Conservation (phyloP, 2,797 vertebrate genomes). For the Fringilla coelebs region DNA sequence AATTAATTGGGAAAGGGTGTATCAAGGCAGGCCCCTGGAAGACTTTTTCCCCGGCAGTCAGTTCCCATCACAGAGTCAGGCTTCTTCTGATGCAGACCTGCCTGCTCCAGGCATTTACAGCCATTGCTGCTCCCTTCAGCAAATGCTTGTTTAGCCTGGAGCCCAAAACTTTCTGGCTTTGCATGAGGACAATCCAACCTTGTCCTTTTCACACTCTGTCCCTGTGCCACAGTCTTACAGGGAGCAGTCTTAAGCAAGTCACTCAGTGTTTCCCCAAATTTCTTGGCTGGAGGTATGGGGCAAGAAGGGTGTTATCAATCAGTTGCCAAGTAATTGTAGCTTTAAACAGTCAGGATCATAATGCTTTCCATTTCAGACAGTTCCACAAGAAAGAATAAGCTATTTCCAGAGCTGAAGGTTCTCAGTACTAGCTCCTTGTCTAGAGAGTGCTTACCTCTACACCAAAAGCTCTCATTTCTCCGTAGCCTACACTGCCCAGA, state of each 20-base stretch:
- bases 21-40: background rate
- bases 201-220: background rate
- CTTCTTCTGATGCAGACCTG: rapidly evolving
- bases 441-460: background rate
- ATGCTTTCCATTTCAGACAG: background rate
- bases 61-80: background rate
- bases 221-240: background rate
- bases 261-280: background rate
- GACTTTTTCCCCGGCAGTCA: background rate
- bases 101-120: background rate
- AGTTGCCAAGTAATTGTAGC: background rate
- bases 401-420: background rate
- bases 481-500: background rate
- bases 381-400: background rate
- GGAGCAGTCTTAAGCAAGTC: background rate
- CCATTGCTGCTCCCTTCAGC: background rate
- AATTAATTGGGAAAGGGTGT: background rate
- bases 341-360: background rate
- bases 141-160: background rate
- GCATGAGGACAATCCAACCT: background rate
- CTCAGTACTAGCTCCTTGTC: background rate
- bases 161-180: background rate
- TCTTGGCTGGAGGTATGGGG: background rate
- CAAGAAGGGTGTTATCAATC: background rate
- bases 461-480: background rate